Evolutionary conservation across 2,113 vertebrate species (phyloP).

Genomic region (Echinops telfairi): DNA sequence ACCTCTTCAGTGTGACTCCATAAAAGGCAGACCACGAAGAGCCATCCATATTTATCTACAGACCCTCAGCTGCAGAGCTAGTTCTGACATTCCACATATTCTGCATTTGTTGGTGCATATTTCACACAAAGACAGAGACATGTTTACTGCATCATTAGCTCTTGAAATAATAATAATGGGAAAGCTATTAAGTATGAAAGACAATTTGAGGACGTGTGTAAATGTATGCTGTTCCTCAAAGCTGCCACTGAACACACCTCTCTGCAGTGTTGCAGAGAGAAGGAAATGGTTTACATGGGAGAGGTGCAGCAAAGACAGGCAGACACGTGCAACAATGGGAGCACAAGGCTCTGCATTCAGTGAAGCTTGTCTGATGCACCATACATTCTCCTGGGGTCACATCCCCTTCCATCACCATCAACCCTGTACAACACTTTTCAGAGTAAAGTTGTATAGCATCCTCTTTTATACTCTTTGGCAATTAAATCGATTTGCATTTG

Average conservation of each 20-base stretch:
- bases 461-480: not conserved
- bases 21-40: not conserved
- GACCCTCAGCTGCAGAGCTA: not conserved
- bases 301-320: not conserved
- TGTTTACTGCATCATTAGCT: not conserved
- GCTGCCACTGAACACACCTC: not conserved
- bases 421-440: not conserved
- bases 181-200: not conserved
- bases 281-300: not conserved
- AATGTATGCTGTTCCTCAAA: not conserved
- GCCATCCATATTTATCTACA: accelerated
- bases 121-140: not conserved
- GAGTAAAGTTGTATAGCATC: not conserved
- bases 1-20: not conserved
- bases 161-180: not conserved
- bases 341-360: accelerated
- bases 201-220: not conserved
- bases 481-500: constrained; percentile 23
- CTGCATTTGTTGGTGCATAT: not conserved
- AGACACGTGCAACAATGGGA: accelerated
- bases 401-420: not conserved
- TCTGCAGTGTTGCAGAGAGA: not conserved
- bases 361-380: accelerated
- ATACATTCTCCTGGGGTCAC: accelerated
- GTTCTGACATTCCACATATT: not conserved